Conservation (phyloP, 2,888 invertebrate species). For the Hirtodrosophila duncani region DNA sequence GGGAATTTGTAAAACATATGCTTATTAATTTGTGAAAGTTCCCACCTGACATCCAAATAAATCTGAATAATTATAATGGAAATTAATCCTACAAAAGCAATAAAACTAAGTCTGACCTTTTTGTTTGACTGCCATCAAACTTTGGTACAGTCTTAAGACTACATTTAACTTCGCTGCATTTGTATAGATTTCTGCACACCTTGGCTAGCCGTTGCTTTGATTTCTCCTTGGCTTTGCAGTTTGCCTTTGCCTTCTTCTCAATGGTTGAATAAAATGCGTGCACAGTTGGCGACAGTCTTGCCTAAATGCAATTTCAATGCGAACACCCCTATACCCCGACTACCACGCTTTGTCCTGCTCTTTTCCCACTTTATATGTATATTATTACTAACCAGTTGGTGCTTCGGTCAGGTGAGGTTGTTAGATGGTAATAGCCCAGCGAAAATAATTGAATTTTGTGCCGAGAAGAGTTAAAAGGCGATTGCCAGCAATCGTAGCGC, state of each 20-base stretch:
- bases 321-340: neutral
- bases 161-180: slow-evolving; percentile 21
- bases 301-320: slow-evolving; percentile 63
- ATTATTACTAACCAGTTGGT: slow-evolving; percentile 23
- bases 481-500: slow-evolving; percentile 56
- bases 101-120: too few relatives aligned
- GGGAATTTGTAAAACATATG: too few relatives aligned
- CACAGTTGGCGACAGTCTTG: slow-evolving; percentile 53
- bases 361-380: slow-evolving; percentile 24
- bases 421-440: slow-evolving; percentile 61
- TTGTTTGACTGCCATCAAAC: too few relatives aligned
- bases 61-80: too few relatives aligned
- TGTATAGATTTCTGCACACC: slow-evolving; percentile 11
- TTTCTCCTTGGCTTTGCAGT: neutral
- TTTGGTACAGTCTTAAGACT: slow-evolving; percentile 9
- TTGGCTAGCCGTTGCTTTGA: slow-evolving; percentile 14
- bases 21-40: too few relatives aligned
- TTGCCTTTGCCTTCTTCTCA: slow-evolving; percentile 2
- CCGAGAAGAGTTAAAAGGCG: slow-evolving; percentile 60
- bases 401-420: too few relatives aligned
- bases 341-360: neutral
- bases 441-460: slow-evolving; percentile 70
- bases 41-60: too few relatives aligned
- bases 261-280: slow-evolving; percentile 63
- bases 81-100: too few relatives aligned